These are phyloP conservation scores for Apodemus sylvaticus DNA, from an alignment of 2,113 vertebrate genomes.

Conservation along the genomic window DNA sequence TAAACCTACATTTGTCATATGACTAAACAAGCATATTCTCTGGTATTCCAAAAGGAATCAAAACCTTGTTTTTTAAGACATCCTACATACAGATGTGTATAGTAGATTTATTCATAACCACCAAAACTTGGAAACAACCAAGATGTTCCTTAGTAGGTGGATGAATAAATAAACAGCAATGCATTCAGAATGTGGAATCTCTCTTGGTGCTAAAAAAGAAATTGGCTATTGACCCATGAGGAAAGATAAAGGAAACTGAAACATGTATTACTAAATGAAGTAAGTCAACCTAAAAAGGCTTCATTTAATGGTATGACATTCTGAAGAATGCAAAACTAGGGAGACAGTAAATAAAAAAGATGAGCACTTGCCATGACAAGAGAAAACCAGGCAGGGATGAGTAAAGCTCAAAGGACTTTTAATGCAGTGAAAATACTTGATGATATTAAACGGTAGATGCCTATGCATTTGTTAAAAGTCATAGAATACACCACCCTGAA, in stretches of 20 bases:
- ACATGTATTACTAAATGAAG: not conserved
- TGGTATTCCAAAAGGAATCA: slow-evolving; percentile 6
- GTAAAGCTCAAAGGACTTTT: not conserved
- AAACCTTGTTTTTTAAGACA: slow-evolving; percentile 9
- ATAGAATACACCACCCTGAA: not conserved
- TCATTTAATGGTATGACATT: not conserved
- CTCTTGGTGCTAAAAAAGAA: not conserved
- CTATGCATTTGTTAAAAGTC: slow-evolving; percentile 3
- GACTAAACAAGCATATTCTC: not conserved
- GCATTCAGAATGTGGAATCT: not conserved
- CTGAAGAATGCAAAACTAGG: slow-evolving; percentile 33
- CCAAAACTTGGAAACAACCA: not conserved
- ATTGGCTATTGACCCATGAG: not conserved
- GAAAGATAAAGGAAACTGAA: slow-evolving; percentile 12
- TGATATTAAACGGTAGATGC: not conserved
- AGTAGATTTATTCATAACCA: not conserved
- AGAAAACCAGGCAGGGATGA: not conserved
- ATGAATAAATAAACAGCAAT: not conserved
- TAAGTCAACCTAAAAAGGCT: not conserved
- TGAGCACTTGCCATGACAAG: not conserved
- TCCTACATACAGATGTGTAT: not conserved
- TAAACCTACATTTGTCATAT: not conserved
- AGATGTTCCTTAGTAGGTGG: not conserved
- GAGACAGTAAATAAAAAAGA: not conserved
- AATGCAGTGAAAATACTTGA: not conserved